Conservation (phyloP, 1,140 invertebrate genomes). For the Cotesia vestalis region DNA sequence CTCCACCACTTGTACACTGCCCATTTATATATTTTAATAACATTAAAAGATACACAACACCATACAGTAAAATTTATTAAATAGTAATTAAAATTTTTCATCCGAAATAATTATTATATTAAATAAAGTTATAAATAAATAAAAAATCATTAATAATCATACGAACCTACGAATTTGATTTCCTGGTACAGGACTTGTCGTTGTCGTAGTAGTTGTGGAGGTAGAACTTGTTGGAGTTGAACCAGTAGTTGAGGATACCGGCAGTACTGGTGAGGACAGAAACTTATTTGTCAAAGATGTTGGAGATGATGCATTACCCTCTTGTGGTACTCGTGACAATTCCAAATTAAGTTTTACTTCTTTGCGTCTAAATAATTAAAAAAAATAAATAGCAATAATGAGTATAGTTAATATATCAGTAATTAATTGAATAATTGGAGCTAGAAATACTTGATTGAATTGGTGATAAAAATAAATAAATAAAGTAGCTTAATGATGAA, state of each 20-base stretch:
- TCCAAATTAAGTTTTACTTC: conserved; percentile 63
- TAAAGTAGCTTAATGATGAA: not conserved
- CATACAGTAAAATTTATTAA: not conserved
- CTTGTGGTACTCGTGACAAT: conserved; percentile 59
- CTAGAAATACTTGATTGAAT: no score
- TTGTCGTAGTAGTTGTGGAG: conserved; percentile 56
- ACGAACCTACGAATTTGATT: conserved; percentile 72
- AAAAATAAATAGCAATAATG: not conserved
- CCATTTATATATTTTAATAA: conserved; percentile 50
- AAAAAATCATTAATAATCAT: not conserved
- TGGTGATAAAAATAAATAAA: no score
- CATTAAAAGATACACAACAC: conserved; percentile 18
- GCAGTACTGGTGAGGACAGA: conserved; percentile 58
- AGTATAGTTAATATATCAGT: not conserved
- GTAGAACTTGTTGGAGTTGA: conserved; percentile 56
- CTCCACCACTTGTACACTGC: conserved; percentile 61
- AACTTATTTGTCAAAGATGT: conserved; percentile 56
- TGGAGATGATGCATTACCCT: conserved; percentile 60
- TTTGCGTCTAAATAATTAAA: conserved; percentile 54
- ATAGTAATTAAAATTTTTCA: no score
- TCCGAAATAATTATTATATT: no score
- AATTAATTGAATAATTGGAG: not conserved
- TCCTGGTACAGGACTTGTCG: conserved; percentile 66
- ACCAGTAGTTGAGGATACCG: conserved; percentile 45
- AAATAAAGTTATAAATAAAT: no score